These are phyloP conservation scores for Sialia sialis DNA, from an alignment of 2,113 vertebrate genomes.

Conservation along the genomic window DNA sequence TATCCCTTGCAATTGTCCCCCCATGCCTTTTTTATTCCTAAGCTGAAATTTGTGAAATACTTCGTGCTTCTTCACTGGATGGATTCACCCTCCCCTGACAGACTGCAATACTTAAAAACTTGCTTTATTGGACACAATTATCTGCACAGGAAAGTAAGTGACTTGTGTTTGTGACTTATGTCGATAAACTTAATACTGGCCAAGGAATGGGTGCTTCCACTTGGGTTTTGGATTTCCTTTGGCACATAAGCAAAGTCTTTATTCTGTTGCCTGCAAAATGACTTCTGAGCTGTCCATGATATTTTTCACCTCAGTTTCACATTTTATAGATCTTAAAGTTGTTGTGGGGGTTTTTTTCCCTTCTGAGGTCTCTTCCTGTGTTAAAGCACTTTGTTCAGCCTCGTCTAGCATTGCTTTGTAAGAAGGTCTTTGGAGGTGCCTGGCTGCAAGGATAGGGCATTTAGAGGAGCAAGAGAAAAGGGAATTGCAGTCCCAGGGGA, in stretches of 20 bases:
- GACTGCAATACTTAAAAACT: background rate
- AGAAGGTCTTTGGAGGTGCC: background rate
- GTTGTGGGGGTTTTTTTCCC: background rate
- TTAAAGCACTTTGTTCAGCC: background rate
- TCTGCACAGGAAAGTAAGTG: background rate
- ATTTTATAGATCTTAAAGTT: background rate
- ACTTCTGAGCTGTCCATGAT: background rate
- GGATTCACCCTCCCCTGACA: background rate
- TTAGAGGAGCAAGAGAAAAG: background rate
- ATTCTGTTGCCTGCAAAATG: background rate
- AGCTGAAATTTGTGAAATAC: background rate
- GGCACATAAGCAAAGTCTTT: background rate
- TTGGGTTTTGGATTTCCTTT: background rate
- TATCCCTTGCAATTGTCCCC: background rate
- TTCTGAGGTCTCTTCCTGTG: background rate
- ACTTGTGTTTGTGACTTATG: background rate
- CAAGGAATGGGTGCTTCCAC: background rate
- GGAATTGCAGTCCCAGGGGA: background rate
- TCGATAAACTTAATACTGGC: background rate
- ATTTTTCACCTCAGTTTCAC: background rate
- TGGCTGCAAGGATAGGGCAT: background rate
- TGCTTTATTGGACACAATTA: background rate
- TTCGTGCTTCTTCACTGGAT: background rate
- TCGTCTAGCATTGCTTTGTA: background rate
- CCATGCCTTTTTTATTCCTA: accelerated